Evolutionary conservation across 2,888 invertebrate species (phyloP), one percentile per base, ranked within the genome.

Genomic region (Tridacna crocea): DNA sequence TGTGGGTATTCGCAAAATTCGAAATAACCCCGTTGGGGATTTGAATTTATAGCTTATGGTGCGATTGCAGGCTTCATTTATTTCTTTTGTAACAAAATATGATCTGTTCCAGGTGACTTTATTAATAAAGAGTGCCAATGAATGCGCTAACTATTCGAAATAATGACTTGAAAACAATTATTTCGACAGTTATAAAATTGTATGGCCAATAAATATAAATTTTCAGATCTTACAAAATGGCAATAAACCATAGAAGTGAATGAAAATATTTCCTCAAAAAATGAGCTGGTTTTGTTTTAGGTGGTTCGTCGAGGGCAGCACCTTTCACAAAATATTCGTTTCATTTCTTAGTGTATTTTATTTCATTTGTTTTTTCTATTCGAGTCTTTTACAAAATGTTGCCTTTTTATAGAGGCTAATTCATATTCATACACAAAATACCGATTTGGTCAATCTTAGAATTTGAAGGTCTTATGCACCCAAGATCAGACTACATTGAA

Each of bases 141-240:
- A 13, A 24, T 61, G 61, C 61, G 61, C 22, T 61, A 61, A 61
- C 22, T 61, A 61, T 61, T 61, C 61, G n/a, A 24, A 61, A 61
- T 61, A n/a, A 61, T 61, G 61, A 61, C 15, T n/a, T 24, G 15
- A 22, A 24, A 61, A 61, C n/a, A n/a, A 61, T 24, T 22, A 61
- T 24, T 22, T 13, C 58, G 22, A 13, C 19, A n/a, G 61, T 61
- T 22, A 61, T 24, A 61, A 61, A 61, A 24, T 13, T 22, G n/a
- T 22, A 61, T 24, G 61, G 22, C n/a, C 22, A n/a, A 61, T 61
- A 61, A 61, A 61, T 19, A 55, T 55, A 55, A 55, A 15, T 55
- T 19, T 55, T 55, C 15, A 55, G 55, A 19, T 55, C 15, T n/a
- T 61, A 8, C 26, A 61, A 22, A 61, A 61, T 61, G 15, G 61